Conservation (phyloP, 92 coral and sea anemone genomes). For the Epizoanthus rinbou region DNA sequence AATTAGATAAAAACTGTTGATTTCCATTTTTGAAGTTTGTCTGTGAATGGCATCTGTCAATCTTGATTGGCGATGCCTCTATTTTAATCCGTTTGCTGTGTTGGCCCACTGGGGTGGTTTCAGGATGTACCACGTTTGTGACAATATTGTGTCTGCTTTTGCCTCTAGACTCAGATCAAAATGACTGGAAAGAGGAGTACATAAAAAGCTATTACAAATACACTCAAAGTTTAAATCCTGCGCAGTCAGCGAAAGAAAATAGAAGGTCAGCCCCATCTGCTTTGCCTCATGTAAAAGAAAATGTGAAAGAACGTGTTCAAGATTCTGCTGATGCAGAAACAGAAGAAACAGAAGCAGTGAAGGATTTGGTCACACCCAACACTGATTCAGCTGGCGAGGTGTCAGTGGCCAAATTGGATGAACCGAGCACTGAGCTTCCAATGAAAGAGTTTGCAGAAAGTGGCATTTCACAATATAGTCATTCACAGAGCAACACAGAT, state of each 20-base stretch:
- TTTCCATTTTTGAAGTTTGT: too few species aligned
- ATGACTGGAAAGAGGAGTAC: slow-evolving; percentile 27
- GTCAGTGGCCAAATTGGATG: not conserved
- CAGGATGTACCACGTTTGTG: not conserved
- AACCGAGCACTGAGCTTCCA: not conserved
- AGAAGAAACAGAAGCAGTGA: slow-evolving; percentile 18
- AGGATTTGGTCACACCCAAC: slow-evolving; percentile 27
- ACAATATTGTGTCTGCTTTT: not conserved
- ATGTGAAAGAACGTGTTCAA: not conserved
- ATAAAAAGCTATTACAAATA: slow-evolving; percentile 1
- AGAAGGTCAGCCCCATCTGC: not conserved
- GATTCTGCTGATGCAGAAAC: not conserved
- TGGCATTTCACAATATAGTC: not conserved
- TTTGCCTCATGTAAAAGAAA: not conserved
- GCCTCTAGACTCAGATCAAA: not conserved
- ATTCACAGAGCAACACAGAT: not conserved
- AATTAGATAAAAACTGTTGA: too few species aligned
- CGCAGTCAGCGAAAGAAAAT: not conserved
- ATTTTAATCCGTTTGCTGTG: not conserved
- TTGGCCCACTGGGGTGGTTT: not conserved
- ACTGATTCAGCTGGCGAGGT: slow-evolving; percentile 12
- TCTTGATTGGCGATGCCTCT: too few species aligned
- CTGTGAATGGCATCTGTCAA: too few species aligned
- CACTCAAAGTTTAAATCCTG: slow-evolving; percentile 14
- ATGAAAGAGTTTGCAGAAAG: not conserved